A percentile compares a stretch with the other conserved stretches of the same genome.
Conservation (phyloP, 2,113 vertebrate species). For the Strix uralensis region DNA sequence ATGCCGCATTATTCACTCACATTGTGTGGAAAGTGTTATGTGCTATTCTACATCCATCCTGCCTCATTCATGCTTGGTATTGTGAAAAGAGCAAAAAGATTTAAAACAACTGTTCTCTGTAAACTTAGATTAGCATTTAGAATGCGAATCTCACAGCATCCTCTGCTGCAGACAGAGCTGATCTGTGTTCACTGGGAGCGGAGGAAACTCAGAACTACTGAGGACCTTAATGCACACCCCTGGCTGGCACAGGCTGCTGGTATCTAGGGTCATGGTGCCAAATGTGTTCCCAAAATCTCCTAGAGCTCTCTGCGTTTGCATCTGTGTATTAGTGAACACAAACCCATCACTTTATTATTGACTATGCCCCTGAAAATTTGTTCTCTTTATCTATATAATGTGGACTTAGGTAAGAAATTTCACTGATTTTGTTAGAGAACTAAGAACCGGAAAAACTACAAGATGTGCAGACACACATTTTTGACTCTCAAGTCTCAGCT, state of each 20-base stretch:
- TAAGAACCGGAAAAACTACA: not conserved
- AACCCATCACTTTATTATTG: not conserved
- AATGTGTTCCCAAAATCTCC: not conserved
- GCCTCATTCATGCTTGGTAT: not conserved
- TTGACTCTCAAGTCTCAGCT: not conserved
- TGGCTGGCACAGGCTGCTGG: not conserved
- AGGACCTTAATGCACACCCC: rapidly evolving
- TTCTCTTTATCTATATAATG: not conserved
- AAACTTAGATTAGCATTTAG: not conserved
- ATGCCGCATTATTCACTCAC: rapidly evolving
- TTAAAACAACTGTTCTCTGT: not conserved
- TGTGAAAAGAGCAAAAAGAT: not conserved
- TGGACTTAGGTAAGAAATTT: not conserved
- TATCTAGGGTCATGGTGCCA: not conserved
- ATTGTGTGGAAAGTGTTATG: not conserved
- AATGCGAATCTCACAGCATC: not conserved
- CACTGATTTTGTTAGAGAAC: not conserved
- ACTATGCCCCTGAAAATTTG: not conserved
- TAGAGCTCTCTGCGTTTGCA: not conserved
- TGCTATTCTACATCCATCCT: not conserved
- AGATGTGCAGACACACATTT: not conserved
- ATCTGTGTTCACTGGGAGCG: not conserved
- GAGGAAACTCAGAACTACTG: rapidly evolving
- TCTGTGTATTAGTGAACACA: not conserved
- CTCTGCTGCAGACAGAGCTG: not conserved